Evolutionary conservation across 1,140 invertebrate species (phyloP).

Genomic region (Cotesia chilonis): DNA sequence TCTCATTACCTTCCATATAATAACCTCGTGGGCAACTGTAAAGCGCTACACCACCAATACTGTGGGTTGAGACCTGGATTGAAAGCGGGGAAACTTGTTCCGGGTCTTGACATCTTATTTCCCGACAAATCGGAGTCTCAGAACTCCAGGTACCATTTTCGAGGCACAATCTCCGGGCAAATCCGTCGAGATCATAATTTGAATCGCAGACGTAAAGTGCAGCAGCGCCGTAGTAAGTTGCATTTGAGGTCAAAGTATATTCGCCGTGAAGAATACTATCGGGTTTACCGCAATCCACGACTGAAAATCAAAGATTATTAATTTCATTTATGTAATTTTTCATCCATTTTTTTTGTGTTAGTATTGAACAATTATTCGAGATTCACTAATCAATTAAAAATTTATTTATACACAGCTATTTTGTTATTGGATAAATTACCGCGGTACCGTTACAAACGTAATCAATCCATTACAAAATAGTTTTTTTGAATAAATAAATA

Average conservation of each 20-base stretch:
- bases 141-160: conserved; percentile 90
- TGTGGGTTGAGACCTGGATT: conserved; percentile 72
- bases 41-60: conserved; percentile 78
- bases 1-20: conserved; percentile 80
- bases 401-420: too few relatives aligned
- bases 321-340: neutral
- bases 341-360: conserved; percentile 18
- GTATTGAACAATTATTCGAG: too few relatives aligned
- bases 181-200: conserved; percentile 84
- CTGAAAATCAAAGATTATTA: conserved; percentile 61
- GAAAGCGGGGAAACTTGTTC: conserved; percentile 69
- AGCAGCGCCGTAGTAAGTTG: conserved; percentile 85
- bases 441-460: too few relatives aligned
- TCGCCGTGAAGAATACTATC: conserved; percentile 76
- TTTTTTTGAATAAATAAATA: too few relatives aligned
- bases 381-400: too few relatives aligned
- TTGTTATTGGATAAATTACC: too few relatives aligned
- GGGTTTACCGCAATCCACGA: conserved; percentile 87
- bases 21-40: conserved; percentile 86
- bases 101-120: conserved; percentile 80
- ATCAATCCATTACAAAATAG: too few relatives aligned
- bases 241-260: conserved; percentile 82
- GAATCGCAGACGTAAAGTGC: conserved; percentile 84
- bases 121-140: conserved; percentile 78
- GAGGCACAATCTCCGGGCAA: conserved; percentile 80